Conservation (phyloP, 2,797 vertebrate genomes). For the Leuciscus waleckii region DNA sequence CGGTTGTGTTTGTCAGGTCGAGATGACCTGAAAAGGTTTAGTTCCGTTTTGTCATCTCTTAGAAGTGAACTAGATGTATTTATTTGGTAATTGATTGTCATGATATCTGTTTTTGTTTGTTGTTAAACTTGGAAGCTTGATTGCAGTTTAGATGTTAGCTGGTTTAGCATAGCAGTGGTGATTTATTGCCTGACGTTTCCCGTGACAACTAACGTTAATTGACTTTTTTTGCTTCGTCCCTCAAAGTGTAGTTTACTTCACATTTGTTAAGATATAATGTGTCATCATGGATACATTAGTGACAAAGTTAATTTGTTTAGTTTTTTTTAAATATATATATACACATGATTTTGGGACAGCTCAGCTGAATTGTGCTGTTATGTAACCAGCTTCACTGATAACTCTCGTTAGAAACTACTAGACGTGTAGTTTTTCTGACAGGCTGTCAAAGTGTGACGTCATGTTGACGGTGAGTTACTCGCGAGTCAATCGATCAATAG, state of each 20-base stretch:
- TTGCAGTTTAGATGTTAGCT: neutral
- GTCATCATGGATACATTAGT: neutral
- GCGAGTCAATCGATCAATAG: neutral
- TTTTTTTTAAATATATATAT: neutral
- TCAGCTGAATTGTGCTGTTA: slow-evolving; percentile 11
- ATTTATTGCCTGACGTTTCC: neutral
- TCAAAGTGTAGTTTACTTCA: neutral
- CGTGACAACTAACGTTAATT: neutral
- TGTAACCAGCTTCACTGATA: neutral
- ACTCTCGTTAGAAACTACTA: neutral
- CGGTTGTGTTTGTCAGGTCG: neutral
- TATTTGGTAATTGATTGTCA: neutral
- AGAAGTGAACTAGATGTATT: neutral
- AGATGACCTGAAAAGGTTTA: neutral
- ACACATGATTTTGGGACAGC: neutral
- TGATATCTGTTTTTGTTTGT: neutral
- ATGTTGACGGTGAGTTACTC: neutral
- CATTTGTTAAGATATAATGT: neutral
- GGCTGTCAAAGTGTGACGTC: slow-evolving; percentile 13
- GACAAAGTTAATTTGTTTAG: neutral
- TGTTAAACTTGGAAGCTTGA: neutral
- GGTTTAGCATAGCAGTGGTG: neutral
- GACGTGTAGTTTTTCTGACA: slow-evolving; percentile 19
- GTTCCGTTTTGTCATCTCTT: neutral
- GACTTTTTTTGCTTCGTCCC: neutral